Evolutionary conservation across 1,140 invertebrate species (phyloP).

Genomic region (Heliconius eleuchia): DNA sequence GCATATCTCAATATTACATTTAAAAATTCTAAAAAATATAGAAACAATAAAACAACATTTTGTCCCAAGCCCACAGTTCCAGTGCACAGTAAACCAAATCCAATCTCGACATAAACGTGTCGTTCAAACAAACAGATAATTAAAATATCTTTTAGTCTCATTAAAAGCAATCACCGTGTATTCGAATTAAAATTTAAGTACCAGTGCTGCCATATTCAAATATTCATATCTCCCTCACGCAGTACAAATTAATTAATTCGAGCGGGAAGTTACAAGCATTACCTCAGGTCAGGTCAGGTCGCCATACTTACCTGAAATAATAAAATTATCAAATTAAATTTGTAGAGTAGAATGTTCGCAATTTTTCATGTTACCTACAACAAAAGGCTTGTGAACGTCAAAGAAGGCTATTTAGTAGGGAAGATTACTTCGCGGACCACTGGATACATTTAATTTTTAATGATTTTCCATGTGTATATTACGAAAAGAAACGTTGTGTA

Average conservation of each 20-base stretch:
- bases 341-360: slow-evolving; percentile 1
- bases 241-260: slow-evolving; percentile 36
- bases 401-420: slow-evolving; percentile 20
- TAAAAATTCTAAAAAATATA: background rate
- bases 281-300: slow-evolving; percentile 30
- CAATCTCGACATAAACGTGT: background rate
- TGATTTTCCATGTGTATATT: slow-evolving; percentile 15
- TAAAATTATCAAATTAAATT: slow-evolving; percentile 37
- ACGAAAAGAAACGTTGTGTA: slow-evolving; percentile 12
- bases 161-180: slow-evolving; percentile 16
- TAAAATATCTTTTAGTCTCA: slow-evolving; percentile 8
- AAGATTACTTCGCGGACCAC: slow-evolving; percentile 28
- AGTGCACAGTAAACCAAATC: background rate
- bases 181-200: slow-evolving; percentile 24
- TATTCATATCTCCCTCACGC: slow-evolving; percentile 30
- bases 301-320: slow-evolving; percentile 44
- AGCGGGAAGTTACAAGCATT: slow-evolving; percentile 22
- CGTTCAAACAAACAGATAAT: background rate
- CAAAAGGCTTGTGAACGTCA: slow-evolving; percentile 20
- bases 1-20: background rate
- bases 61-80: background rate
- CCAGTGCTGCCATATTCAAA: slow-evolving; percentile 16
- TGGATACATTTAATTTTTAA: slow-evolving; percentile 27
- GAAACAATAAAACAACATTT: background rate
- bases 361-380: slow-evolving; percentile 22